Evolutionary conservation across 2,113 vertebrate genomes (phyloP).

Genomic region (Passer domesticus): DNA sequence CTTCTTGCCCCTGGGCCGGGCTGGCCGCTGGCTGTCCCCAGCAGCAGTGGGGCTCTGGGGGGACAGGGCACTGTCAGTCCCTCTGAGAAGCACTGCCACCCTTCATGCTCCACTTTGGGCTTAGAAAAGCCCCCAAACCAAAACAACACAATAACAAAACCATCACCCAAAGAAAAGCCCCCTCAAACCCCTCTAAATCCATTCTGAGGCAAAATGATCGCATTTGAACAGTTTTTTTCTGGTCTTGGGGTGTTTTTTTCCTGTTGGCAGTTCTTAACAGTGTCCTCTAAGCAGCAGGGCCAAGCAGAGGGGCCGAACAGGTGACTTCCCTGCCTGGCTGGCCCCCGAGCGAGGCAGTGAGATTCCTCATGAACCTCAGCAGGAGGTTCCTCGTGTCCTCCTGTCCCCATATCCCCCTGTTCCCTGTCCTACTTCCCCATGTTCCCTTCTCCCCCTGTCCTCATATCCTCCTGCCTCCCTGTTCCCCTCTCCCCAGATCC

Average conservation of each 20-base stretch:
- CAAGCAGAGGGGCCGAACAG: rapidly evolving
- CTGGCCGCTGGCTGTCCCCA: not conserved
- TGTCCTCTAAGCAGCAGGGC: too few species aligned
- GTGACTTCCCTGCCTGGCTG: not conserved
- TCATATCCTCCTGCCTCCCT: not conserved
- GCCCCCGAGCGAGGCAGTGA: rapidly evolving
- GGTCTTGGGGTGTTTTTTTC: not conserved
- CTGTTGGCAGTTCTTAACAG: too few species aligned
- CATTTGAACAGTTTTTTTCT: not conserved
- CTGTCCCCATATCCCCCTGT: not conserved
- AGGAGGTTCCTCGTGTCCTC: not conserved
- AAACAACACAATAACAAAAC: not conserved
- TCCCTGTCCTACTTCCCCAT: too few species aligned
- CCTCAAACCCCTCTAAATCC: not conserved
- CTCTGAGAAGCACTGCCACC: not conserved
- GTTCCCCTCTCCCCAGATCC: not conserved
- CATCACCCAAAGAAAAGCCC: not conserved
- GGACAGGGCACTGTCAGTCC: rapidly evolving
- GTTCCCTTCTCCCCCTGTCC: not conserved
- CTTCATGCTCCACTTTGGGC: not conserved
- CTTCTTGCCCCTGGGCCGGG: not conserved
- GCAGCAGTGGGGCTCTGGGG: rapidly evolving
- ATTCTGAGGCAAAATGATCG: not conserved
- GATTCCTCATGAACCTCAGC: not conserved
- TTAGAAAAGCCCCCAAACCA: not conserved